Conservation (phyloP, 2,888 invertebrate genomes). For the Orthosia incerta region DNA sequence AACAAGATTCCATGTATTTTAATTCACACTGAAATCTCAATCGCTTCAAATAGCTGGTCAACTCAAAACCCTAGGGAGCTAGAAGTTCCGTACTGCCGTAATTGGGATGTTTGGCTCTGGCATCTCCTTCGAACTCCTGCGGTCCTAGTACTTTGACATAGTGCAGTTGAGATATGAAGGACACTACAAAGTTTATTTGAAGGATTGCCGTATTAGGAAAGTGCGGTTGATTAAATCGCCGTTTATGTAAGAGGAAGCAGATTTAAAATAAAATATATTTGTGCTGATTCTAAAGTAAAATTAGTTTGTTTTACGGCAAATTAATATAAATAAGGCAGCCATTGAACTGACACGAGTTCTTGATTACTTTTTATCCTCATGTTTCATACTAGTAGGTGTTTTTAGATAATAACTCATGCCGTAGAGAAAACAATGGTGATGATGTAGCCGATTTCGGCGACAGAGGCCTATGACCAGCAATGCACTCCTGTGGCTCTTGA, state of each 20-base stretch:
- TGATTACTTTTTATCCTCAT: not conserved
- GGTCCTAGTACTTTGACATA: slow-evolving; percentile 12
- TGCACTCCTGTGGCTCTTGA: too few relatives aligned
- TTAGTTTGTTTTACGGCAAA: not conserved
- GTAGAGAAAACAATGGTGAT: not conserved
- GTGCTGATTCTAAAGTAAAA: not conserved
- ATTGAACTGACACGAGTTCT: not conserved
- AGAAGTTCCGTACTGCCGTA: slow-evolving; percentile 39
- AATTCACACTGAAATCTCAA: slow-evolving; percentile 16
- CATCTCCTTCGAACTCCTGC: slow-evolving; percentile 13
- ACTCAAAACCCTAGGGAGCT: not conserved
- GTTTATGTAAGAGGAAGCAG: not conserved
- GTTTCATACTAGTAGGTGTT: too few relatives aligned
- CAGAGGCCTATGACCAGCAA: too few relatives aligned
- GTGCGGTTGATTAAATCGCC: not conserved
- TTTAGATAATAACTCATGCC: not conserved
- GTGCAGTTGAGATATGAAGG: not conserved
- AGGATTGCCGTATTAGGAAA: not conserved
- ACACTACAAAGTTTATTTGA: slow-evolving; percentile 1
- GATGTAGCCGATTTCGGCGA: too few relatives aligned
- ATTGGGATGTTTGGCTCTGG: slow-evolving; percentile 30
- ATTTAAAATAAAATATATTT: too few relatives aligned
- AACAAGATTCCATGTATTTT: slow-evolving; percentile 8
- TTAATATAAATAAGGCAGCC: not conserved
- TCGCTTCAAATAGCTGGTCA: slow-evolving; percentile 2